Conservation (phyloP, 2,797 vertebrate species). For the Alcedo atthis region DNA sequence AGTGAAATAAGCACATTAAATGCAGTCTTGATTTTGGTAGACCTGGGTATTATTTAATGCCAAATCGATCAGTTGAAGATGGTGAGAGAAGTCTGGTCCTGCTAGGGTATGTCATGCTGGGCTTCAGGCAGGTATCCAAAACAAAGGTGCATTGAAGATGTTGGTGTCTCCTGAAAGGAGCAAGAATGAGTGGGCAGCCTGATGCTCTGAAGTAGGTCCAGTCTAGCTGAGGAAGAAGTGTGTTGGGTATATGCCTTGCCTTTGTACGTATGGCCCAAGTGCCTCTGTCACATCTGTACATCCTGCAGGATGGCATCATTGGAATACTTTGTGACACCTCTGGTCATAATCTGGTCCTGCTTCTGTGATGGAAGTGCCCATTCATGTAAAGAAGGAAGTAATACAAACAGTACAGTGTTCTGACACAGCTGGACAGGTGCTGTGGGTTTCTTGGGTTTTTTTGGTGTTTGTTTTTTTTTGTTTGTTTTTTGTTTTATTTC, state of each 20-base stretch:
- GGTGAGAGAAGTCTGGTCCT: not conserved
- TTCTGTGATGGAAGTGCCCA: not conserved
- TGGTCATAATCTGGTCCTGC: accelerated
- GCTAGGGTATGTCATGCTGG: accelerated
- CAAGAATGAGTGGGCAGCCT: not conserved
- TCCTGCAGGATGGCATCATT: not conserved
- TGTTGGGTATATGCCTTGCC: not conserved
- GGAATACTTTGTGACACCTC: not conserved
- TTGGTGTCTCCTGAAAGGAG: not conserved
- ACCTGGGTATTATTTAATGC: not conserved
- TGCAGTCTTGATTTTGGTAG: not conserved
- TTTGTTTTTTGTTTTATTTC: not conserved
- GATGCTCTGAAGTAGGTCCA: not conserved
- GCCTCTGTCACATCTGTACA: not conserved
- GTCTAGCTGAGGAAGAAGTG: not conserved
- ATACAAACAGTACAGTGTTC: not conserved
- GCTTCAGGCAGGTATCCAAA: not conserved
- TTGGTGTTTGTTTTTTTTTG: not conserved
- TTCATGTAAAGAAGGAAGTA: not conserved
- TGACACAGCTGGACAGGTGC: not conserved
- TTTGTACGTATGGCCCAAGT: not conserved
- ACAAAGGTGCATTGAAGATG: not conserved
- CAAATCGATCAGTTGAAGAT: not conserved
- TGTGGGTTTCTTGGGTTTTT: not conserved
- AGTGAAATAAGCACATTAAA: not conserved